phyloP scores from a whole-genome alignment of 2,113 vertebrate species.

The Hippopotamus amphibius region DNA sequence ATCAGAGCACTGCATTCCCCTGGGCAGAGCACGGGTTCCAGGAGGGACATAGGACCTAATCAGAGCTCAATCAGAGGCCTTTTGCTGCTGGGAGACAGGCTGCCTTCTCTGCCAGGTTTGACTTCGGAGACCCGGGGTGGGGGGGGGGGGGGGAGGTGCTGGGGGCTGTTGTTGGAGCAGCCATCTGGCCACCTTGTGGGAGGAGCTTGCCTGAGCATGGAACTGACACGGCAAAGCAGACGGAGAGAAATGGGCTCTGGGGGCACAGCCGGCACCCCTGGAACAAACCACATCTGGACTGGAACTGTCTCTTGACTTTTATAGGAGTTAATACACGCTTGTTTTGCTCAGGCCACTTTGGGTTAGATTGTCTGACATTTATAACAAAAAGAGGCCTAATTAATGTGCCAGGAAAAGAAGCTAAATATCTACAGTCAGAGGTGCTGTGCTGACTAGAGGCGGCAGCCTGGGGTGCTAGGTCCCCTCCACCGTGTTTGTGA shows the following conservation, averaged over 20 bases:
- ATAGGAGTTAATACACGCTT: neutral
- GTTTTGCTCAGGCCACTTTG: neutral
- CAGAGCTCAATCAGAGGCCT: neutral
- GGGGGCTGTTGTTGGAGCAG: neutral
- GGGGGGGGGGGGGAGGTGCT: neutral
- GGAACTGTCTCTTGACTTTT: neutral
- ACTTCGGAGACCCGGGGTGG: neutral
- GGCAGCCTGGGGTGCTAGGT: neutral
- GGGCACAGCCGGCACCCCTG: fast-evolving
- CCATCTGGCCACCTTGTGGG: neutral
- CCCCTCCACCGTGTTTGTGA: fast-evolving
- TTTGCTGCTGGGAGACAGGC: neutral
- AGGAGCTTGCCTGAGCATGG: neutral
- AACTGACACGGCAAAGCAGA: neutral
- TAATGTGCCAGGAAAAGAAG: neutral
- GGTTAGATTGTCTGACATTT: neutral
- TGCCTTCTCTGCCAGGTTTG: neutral
- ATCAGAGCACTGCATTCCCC: neutral
- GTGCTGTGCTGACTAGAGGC: neutral
- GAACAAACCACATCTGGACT: neutral
- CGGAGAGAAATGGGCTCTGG: neutral
- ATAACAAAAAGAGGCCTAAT: neutral
- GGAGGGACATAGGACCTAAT: neutral
- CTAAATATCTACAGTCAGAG: neutral
- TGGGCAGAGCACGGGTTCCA: neutral